phyloP scores from a whole-genome alignment of 2,888 invertebrate species.

The Mythimna albipuncta region DNA sequence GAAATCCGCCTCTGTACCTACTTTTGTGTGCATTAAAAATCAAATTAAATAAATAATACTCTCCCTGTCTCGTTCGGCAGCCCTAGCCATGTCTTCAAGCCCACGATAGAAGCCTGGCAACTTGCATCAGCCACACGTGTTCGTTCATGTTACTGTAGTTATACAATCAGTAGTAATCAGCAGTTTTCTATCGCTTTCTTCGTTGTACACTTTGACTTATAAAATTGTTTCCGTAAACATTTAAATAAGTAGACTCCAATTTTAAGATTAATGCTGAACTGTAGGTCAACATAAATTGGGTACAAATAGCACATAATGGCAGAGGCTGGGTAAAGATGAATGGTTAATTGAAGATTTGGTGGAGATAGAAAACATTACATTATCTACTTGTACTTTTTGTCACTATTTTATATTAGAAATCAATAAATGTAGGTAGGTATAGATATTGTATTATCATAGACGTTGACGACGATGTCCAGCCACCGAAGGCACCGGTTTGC shows the following conservation, averaged over 20 bases:
- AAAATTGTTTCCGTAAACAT: constrained; percentile 35
- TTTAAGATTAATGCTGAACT: constrained; percentile 32
- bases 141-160: constrained; percentile 13
- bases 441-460: no score
- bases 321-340: neutral
- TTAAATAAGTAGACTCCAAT: neutral
- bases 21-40: no score
- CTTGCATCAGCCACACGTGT: constrained; percentile 68
- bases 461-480: no score
- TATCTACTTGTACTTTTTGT: no score
- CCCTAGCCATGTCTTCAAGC: constrained; percentile 12
- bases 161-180: constrained; percentile 25
- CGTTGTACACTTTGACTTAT: constrained; percentile 17
- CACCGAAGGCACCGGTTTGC: no score
- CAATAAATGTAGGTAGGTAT: no score
- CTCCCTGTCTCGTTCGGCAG: neutral
- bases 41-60: neutral
- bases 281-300: constrained; percentile 26
- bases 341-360: neutral
- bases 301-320: neutral
- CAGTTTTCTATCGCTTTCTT: constrained; percentile 17
- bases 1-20: no score
- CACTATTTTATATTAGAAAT: no score
- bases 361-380: neutral
- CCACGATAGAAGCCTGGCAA: constrained; percentile 53